phyloP scores from a whole-genome alignment of 2,888 invertebrate genomes.

The Cerceris rybyensis region DNA sequence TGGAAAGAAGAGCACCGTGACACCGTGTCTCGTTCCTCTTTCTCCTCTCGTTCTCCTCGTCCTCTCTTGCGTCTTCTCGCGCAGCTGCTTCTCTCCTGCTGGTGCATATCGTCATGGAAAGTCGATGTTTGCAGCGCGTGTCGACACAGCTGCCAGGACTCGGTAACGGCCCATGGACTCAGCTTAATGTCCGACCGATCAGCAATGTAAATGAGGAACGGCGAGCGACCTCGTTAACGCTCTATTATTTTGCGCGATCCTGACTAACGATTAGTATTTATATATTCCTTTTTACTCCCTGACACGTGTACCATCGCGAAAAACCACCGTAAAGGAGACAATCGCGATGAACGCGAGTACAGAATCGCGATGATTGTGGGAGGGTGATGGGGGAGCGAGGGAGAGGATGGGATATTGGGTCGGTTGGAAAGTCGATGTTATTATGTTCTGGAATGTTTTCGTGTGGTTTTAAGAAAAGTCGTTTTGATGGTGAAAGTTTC shows the following conservation, averaged over 20 bases:
- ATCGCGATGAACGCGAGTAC: not conserved
- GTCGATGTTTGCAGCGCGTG: slow-evolving; percentile 48
- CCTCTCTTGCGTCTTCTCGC: not conserved
- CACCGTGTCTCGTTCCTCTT: slow-evolving; percentile 19
- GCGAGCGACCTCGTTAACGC: slow-evolving; percentile 51
- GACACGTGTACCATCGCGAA: slow-evolving; percentile 5
- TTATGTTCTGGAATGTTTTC: too few species aligned
- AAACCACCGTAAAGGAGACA: not conserved
- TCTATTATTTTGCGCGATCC: slow-evolving; percentile 35
- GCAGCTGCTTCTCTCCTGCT: slow-evolving; percentile 17
- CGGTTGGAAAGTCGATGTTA: too few species aligned
- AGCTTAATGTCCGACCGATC: slow-evolving; percentile 36
- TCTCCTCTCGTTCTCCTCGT: slow-evolving; percentile 4
- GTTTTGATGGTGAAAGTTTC: too few species aligned
- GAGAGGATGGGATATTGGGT: too few species aligned
- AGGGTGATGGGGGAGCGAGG: too few species aligned
- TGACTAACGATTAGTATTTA: slow-evolving; percentile 37
- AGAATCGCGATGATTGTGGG: too few species aligned
- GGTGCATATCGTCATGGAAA: slow-evolving; percentile 36
- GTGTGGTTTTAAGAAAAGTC: too few species aligned
- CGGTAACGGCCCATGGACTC: slow-evolving; percentile 8
- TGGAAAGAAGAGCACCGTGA: slow-evolving; percentile 25
- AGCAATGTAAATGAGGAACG: slow-evolving; percentile 56
- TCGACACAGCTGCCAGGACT: slow-evolving; percentile 51
- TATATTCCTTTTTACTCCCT: slow-evolving; percentile 12